Evolutionary conservation across 1,140 invertebrate species (phyloP), one percentile per base, ranked within the genome.

Genomic region (Heterodera carotae): DNA sequence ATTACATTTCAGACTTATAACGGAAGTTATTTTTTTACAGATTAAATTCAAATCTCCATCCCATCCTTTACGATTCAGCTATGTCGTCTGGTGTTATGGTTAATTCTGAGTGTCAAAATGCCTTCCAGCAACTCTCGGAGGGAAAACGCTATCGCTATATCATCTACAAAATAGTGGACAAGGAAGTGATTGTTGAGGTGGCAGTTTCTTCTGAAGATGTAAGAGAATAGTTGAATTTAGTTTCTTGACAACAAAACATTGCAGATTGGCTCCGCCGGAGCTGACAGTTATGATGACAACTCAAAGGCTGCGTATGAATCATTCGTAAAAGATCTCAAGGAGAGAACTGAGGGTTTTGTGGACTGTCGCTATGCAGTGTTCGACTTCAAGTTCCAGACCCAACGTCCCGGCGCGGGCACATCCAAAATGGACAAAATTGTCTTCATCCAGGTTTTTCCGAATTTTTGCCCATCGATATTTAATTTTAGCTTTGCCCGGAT

Each of bases 401-500:
- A 76, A 31, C 85, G 85, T 70, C 82, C 83, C 22, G 85, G 85
- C 62, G 85, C 85, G 34, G 85, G 85, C 25, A 81, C 77, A 25
- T 87, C 85, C 36, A 87, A 88, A 72, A 87, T 87, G 86, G 85
- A 87, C 83, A 87, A 87, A 66, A 88, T 87, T 66, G 69, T 88
- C 70, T 87, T 87, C 81, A 76, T 87, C 36, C 85, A 86, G 66
- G 73, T 43, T 76, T 48, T 18, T 72, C 18, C 25, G 15, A 43
- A 29, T 72, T 39, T 81, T 7, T 59, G 4, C 12, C n/a, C 36
- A 27, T 81, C 48, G 18, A 22, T 27, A 36, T n/a, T 34, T 77
- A 8, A n/a, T 79, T 83, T 36, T 48, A 82, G 83, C 75, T 85
- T 66, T 88, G 87, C 75, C 87, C 87, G 56, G 87, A 88, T 68